Percentiles rank a stretch among this genome's conserved stretches.
Evolutionary conservation across 2,113 vertebrate species (phyloP).

Genomic region (Shinisaurus crocodilurus): DNA sequence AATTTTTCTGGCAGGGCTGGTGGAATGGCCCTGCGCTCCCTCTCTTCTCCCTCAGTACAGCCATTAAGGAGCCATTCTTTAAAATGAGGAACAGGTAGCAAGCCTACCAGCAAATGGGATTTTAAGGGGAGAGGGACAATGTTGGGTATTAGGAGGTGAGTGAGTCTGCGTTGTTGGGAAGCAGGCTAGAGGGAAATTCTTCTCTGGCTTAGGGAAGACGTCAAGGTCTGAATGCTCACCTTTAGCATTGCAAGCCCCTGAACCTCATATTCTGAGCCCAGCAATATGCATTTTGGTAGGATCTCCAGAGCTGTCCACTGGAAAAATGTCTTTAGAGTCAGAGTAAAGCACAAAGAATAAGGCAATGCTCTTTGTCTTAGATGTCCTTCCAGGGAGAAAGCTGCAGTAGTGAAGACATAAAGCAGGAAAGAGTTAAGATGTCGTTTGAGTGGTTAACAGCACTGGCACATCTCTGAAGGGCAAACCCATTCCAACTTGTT

Average conservation of each 20-base stretch:
- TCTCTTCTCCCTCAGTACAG: no score
- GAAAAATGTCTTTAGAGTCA: not conserved
- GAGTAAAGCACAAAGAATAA: not conserved
- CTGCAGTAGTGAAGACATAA: rapidly evolving
- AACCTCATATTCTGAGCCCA: not conserved
- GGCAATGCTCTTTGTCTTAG: not conserved
- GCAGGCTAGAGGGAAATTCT: not conserved
- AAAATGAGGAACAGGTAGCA: not conserved
- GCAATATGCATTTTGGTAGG: not conserved
- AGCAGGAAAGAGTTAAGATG: not conserved
- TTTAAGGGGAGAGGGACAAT: not conserved
- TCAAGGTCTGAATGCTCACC: not conserved
- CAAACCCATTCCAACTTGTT: slow-evolving; percentile 22
- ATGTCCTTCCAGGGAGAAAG: rapidly evolving
- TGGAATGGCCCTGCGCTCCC: no score
- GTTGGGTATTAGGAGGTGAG: not conserved
- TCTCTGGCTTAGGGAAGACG: not conserved
- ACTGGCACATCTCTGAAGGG: not conserved
- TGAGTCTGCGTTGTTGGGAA: not conserved
- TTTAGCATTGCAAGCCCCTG: not conserved
- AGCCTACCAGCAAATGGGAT: not conserved
- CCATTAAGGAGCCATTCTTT: no score
- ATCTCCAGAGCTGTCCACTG: not conserved
- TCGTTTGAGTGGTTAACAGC: rapidly evolving
- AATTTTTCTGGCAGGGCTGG: no score